Conservation (phyloP, 53 echinoderm and acorn worm species). For the Holothuria scabra region DNA sequence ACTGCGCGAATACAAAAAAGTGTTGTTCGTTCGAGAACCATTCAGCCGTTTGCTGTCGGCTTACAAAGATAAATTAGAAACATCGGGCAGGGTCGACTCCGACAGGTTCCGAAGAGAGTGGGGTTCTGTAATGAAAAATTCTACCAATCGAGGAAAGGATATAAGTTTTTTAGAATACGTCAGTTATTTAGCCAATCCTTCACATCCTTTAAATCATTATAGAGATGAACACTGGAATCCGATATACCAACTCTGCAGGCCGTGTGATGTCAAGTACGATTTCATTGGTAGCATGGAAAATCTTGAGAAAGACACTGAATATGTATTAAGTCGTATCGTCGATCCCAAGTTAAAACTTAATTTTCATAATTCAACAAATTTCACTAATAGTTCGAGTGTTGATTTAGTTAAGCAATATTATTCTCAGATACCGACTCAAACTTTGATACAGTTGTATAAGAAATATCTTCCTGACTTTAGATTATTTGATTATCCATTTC, state of each 20-base stretch:
- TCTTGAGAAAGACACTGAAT: neutral
- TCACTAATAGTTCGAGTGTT: too few species aligned
- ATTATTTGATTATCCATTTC: too few species aligned
- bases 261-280: slow-evolving; percentile 14
- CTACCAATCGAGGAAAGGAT: neutral
- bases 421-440: too few species aligned
- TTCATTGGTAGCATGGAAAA: slow-evolving; percentile 8
- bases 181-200: neutral
- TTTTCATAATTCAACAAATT: too few species aligned
- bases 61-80: slow-evolving; percentile 10
- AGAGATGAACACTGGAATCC: slow-evolving; percentile 12
- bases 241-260: neutral
- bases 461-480: too few species aligned
- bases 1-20: neutral
- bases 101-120: neutral
- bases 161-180: neutral
- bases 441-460: too few species aligned
- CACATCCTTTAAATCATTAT: neutral
- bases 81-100: neutral
- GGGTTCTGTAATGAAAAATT: neutral
- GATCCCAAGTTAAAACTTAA: too few species aligned
- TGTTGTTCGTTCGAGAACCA: slow-evolving; percentile 19
- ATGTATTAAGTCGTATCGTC: neutral
- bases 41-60: neutral
- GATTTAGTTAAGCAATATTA: too few species aligned